These are phyloP conservation scores for Anisognathus igniventris DNA, from an alignment of 2,797 vertebrate genomes.

Conservation along the genomic window DNA sequence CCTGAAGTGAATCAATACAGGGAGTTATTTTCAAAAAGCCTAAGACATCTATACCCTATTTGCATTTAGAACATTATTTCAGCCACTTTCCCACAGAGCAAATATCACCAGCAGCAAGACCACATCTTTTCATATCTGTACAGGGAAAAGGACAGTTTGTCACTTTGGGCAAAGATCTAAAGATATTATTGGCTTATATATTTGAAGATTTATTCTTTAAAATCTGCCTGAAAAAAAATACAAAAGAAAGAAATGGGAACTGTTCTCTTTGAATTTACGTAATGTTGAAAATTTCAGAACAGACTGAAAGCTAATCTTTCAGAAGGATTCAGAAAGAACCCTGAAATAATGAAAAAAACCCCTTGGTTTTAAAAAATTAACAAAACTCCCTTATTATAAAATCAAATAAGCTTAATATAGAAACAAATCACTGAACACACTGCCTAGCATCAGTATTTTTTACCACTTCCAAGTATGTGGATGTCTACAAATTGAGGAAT, in stretches of 20 bases:
- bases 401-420: not conserved
- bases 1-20: slow-evolving; percentile 40
- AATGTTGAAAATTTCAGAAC: not conserved
- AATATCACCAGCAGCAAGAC: slow-evolving; percentile 46
- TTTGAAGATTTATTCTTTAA: not conserved
- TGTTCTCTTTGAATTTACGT: not conserved
- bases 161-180: slow-evolving; percentile 23
- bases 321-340: not conserved
- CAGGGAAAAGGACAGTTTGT: slow-evolving; percentile 12
- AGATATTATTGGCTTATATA: not conserved
- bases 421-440: not conserved
- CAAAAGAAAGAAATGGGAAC: not conserved
- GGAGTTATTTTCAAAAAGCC: slow-evolving; percentile 51
- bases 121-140: slow-evolving; percentile 32
- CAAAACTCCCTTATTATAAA: not conserved
- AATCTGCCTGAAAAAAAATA: not conserved
- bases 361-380: not conserved
- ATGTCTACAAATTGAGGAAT: not conserved
- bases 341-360: not conserved
- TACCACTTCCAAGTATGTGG: not conserved
- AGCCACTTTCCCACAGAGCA: slow-evolving; percentile 45
- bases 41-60: slow-evolving; percentile 47
- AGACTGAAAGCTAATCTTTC: not conserved
- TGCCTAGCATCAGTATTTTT: not conserved
- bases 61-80: slow-evolving; percentile 50